Evolutionary conservation across 2,888 invertebrate species (phyloP), one percentile per base, ranked within the genome.

Genomic region (Megamerina dolium): DNA sequence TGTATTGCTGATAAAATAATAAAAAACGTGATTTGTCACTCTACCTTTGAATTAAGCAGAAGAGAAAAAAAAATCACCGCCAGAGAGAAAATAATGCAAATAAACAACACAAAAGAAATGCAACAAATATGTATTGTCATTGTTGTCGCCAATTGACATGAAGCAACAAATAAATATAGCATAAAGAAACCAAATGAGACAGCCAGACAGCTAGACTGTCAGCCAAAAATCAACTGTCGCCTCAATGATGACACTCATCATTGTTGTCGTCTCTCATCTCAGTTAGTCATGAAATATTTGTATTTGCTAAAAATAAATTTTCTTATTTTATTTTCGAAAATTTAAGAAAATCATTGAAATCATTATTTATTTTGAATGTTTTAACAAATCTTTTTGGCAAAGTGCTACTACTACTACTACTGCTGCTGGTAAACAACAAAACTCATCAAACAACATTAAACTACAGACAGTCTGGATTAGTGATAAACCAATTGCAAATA

Each of bases 201-300:
- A 27, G 27, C 27, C 32, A 4, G n/a, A n/a, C 14, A 32, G 32
- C 32, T 16, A 16, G 16, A 3, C 32, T 9, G 32, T 14, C 27
- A 16, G n/a, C n/a, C n/a, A n/a, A n/a, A n/a, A n/a, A n/a, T n/a
- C n/a, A n/a, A n/a, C n/a, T n/a, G n/a, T n/a, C n/a, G n/a, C n/a
- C n/a, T n/a, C n/a, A n/a, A n/a, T n/a, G n/a, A n/a, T n/a, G n/a
- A n/a, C n/a, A n/a, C n/a, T n/a, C n/a, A n/a, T n/a, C n/a, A n/a
- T n/a, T n/a, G n/a, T n/a, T n/a, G n/a, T n/a, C n/a, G n/a, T n/a
- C n/a, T n/a, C n/a, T n/a, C n/a, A 13, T 17, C 43, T 27, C 18
- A 48, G 48, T 12, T 12, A 41, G 40, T 32, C 35, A 49, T 49
- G 49, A 49, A 17, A 43, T 41, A 38, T 35, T 20, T 43, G 19